Percentiles rank a stretch among this genome's conserved stretches.
These are phyloP conservation scores for Tenthredo amoena DNA, from an alignment of 2,888 invertebrate genomes.

Conservation along the genomic window DNA sequence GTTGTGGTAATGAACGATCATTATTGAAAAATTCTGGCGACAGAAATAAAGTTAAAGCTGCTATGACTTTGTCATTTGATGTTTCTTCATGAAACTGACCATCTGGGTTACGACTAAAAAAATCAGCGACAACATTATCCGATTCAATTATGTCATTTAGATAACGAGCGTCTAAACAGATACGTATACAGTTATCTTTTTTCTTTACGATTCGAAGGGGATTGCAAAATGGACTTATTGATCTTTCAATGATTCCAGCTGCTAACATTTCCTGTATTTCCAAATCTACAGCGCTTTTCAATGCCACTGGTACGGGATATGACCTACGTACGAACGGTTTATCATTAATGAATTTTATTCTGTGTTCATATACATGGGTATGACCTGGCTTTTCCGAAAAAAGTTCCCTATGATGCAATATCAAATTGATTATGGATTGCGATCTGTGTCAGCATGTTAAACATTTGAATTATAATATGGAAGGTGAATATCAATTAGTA, in stretches of 20 bases:
- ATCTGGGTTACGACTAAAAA: conserved; percentile 56
- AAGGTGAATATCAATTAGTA: conserved; percentile 45
- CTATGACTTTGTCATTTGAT: conserved; percentile 41
- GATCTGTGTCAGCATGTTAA: conserved; percentile 55
- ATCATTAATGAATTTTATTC: conserved; percentile 60
- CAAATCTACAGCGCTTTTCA: conserved; percentile 60
- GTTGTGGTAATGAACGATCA: neutral
- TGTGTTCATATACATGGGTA: conserved; percentile 61
- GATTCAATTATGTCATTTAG: conserved; percentile 66
- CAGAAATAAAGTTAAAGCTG: conserved; percentile 25
- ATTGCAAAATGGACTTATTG: conserved; percentile 65
- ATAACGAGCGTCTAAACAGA: conserved; percentile 68
- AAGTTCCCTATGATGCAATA: too few species aligned
- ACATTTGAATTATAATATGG: conserved; percentile 17
- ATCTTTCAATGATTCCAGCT: conserved; percentile 64
- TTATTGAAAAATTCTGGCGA: neutral
- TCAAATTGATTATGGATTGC: too few species aligned
- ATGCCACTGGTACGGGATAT: conserved; percentile 66
- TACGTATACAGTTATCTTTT: conserved; percentile 65
- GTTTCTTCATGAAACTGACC: conserved; percentile 51
- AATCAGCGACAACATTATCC: conserved; percentile 57
- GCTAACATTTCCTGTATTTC: conserved; percentile 64
- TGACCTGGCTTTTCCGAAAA: conserved; percentile 60
- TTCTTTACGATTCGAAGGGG: conserved; percentile 66
- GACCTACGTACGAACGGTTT: conserved; percentile 60